These are phyloP conservation scores for Oxyruncus cristatus DNA, from an alignment of 2,113 vertebrate species.

Conservation along the genomic window DNA sequence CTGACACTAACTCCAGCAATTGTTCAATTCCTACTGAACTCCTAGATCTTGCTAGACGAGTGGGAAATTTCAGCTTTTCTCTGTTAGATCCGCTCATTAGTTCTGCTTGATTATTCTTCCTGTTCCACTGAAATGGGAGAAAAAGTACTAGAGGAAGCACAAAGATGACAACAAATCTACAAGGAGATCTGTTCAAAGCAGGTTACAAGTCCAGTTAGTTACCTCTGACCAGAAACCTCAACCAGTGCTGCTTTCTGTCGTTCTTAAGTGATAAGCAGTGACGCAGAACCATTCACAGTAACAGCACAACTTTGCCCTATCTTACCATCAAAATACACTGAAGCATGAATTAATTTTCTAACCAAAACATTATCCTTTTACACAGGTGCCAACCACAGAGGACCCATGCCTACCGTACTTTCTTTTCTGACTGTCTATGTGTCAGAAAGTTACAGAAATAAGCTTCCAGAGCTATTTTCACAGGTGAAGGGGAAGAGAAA, in stretches of 20 bases:
- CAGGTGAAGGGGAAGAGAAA: not conserved
- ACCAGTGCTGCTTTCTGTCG: not conserved
- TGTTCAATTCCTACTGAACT: not conserved
- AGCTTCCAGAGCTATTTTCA: not conserved
- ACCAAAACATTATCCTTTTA: not conserved
- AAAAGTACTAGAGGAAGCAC: not conserved
- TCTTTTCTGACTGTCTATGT: not conserved
- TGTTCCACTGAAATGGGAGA: not conserved
- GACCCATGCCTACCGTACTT: not conserved
- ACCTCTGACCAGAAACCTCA: not conserved
- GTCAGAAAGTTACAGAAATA: not conserved
- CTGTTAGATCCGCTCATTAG: fast-evolving
- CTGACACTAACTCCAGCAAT: not conserved
- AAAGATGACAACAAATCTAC: not conserved
- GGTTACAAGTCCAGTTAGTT: not conserved
- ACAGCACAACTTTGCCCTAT: not conserved
- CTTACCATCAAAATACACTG: not conserved
- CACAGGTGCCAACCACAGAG: not conserved
- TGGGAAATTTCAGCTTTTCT: not conserved
- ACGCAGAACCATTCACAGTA: not conserved
- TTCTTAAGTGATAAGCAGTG: not conserved
- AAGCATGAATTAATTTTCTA: not conserved
- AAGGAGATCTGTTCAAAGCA: not conserved
- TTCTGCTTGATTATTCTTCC: not conserved
- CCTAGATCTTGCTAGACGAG: not conserved